Evolutionary conservation across 2,113 vertebrate species (phyloP), one percentile per base, ranked within the genome.

Genomic region (Leiothrix lutea): DNA sequence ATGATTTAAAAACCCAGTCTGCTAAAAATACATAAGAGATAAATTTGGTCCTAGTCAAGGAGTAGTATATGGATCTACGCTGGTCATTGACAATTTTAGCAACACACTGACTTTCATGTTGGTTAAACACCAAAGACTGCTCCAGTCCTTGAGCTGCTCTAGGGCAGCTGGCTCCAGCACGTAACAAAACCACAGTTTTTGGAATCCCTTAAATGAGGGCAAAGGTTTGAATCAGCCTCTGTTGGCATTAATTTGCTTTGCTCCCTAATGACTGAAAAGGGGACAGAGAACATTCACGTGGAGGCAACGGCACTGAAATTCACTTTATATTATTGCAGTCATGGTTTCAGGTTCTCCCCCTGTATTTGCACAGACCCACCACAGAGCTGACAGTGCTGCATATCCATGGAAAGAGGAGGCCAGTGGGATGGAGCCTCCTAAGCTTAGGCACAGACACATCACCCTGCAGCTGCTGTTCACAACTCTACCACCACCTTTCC

Each of bases 141-240:
- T 89, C 54, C 60, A 82, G 73, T 70, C 92, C 83, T 94, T 80
- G 71, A 94, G 94, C 91, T 94, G 89, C 91, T 86, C 65, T 57
- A 92, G 88, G 93, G 92, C 94, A 96, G 74, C 73, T 67, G 83
- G 78, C 77, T 96, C 87, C 85, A 86, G 84, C 86, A 93, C 8
- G 5, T 75, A 95, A 91, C 80, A 92, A 90, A 92, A 64, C 51
- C 6, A 21, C 3, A 0, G 6, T 44, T 94, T 95, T 91, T 92
- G 90, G 93, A 91, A 92, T 92, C 48, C 72, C 89, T 90, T 87
- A 96, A 92, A 96, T 80, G 94, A 97, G 86, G 84, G 90, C 91
- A 92, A 95, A 96, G 89, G 83, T 95, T 94, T 86, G 83, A 92
- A 72, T 83, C 89, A 93, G 92, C 82, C 90, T 95, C 92, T 83